Evolutionary conservation across 2,888 invertebrate genomes (phyloP), one percentile per base, ranked within the genome.

Genomic region (Deilephila porcellus): DNA sequence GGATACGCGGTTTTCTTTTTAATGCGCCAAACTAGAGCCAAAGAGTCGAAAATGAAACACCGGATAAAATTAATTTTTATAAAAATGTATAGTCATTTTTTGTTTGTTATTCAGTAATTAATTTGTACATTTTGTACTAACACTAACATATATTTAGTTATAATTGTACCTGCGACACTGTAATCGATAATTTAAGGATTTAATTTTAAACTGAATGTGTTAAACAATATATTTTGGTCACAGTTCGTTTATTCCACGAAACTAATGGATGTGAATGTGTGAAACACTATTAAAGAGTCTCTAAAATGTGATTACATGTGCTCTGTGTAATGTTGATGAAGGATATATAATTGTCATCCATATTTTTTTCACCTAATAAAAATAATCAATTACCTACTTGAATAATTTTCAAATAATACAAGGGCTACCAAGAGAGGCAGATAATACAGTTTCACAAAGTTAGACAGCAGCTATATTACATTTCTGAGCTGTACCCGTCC

Each of bases 121-220:
- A 71, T 71, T 71, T 71, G 71, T 71, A 71, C 60, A 71, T 71
- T 74, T 75, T 76, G 70, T 77, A 79, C 76, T 73, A 67, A 74
- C 74, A 76, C 74, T 78, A 79, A 79, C 76, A 63, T 72, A 32
- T 63, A 25, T 52, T 59, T 78, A 76, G 74, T 76, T 75, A 76
- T 76, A 76, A 72, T 73, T 74, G 79, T 79, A 79, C 79, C 78
- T 71, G 71, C 71, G 45, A 67, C 67, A 67, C 45, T 67, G 67
- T 67, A 67, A 67, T 67, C 67, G 17, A 67, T 67, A 67, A 52
- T 67, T 67, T 67, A 67, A 67, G 67, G 52, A 67, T 67, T 63
- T 64, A 64, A 20, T 64, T 64, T 64, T 64, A 45, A 64, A 37
- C 37, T 20, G 20, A 64, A 20, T 56, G 45, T 64, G 64, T 64